Evolutionary conservation across 2,113 vertebrate genomes (phyloP).

Genomic region (Astatoreochromis straeleni): DNA sequence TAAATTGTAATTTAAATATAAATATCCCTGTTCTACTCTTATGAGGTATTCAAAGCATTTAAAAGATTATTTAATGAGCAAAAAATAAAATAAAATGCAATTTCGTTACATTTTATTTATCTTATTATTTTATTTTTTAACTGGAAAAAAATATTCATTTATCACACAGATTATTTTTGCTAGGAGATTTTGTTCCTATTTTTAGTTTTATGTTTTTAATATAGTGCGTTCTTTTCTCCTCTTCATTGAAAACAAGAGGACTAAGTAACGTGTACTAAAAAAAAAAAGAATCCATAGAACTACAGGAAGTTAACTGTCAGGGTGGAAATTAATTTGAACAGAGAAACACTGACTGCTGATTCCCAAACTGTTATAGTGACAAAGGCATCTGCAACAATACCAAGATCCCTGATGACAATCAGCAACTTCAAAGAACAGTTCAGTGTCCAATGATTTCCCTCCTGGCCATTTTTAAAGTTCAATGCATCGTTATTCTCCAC

Average conservation of each 20-base stretch:
- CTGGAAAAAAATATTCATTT: not conserved
- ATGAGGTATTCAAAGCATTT: not conserved
- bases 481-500: not conserved
- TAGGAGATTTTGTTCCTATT: not conserved
- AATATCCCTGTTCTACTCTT: no score
- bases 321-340: not conserved
- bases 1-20: not conserved
- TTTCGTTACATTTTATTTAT: not conserved
- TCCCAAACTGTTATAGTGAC: not conserved
- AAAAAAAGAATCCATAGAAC: not conserved
- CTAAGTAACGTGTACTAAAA: not conserved
- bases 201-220: not conserved
- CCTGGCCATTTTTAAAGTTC: not conserved
- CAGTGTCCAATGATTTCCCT: not conserved
- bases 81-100: not conserved
- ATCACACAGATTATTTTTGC: not conserved
- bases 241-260: not conserved
- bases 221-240: not conserved
- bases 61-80: not conserved
- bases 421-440: not conserved
- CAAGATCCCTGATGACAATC: not conserved
- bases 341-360: not conserved
- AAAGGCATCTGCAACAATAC: not conserved
- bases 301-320: not conserved
- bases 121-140: not conserved